phyloP scores from a whole-genome alignment of 2,113 vertebrate species.

The Petrocephalus zakoni region DNA sequence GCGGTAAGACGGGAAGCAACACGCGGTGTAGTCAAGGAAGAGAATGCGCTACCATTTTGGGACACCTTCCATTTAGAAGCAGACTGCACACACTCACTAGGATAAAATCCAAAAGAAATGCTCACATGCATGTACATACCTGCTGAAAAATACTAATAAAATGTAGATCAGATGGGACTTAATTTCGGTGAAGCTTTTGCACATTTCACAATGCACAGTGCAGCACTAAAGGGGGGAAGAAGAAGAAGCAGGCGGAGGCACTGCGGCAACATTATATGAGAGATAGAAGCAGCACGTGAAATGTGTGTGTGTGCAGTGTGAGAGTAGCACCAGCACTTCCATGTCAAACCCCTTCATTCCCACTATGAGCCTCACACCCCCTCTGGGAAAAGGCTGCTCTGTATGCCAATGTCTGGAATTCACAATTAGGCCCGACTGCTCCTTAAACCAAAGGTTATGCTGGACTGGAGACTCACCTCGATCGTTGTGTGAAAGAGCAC shows the following conservation, averaged over 20 bases:
- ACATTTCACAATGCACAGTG: conserved; percentile 59
- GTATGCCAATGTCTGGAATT: not conserved
- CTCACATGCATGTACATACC: not conserved
- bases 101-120: not conserved
- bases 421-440: not conserved
- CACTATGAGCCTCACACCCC: not conserved
- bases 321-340: conserved; percentile 37
- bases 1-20: not conserved
- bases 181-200: conserved; percentile 62
- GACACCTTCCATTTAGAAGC: not conserved
- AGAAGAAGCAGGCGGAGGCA: conserved; percentile 17
- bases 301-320: conserved; percentile 16
- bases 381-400: not conserved
- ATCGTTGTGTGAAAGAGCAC: not conserved
- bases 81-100: not conserved
- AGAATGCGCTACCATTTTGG: not conserved
- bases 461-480: not conserved
- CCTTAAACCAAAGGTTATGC: not conserved
- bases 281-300: conserved; percentile 10
- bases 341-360: not conserved
- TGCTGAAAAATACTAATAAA: not conserved
- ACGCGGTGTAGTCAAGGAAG: too few species aligned
- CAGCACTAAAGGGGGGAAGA: conserved; percentile 33
- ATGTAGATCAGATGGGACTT: conserved; percentile 49
- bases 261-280: not conserved